Percentiles rank a stretch among this genome's conserved stretches.
Evolutionary conservation across 1,140 invertebrate genomes (phyloP).

Genomic region (Antheraea pernyi): DNA sequence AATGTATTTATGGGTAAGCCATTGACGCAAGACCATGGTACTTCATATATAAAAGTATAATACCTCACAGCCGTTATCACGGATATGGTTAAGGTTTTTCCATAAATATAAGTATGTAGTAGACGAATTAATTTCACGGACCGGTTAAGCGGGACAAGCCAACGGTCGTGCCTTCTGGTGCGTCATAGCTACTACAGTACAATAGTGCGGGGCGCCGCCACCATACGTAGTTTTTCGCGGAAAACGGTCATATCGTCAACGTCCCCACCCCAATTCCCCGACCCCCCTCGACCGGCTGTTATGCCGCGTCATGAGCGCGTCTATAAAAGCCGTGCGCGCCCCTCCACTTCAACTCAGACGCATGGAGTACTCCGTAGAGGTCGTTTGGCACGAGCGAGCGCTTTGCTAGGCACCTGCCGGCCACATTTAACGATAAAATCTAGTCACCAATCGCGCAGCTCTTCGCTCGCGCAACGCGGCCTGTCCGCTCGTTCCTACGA

Average conservation of each 20-base stretch:
- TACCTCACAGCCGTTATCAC: slow-evolving; percentile 47
- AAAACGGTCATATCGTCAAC: slow-evolving; percentile 64
- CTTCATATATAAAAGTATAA: slow-evolving; percentile 5
- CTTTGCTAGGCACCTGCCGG: slow-evolving; percentile 81
- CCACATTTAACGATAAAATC: slow-evolving; percentile 73
- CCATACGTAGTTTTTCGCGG: slow-evolving; percentile 70
- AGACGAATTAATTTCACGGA: slow-evolving; percentile 33
- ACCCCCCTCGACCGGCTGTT: slow-evolving; percentile 30
- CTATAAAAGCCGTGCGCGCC: slow-evolving; percentile 78
- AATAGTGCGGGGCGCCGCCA: slow-evolving; percentile 49
- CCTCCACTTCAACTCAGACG: slow-evolving; percentile 76
- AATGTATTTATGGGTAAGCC: not conserved
- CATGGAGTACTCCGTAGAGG: slow-evolving; percentile 81
- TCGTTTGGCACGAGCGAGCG: slow-evolving; percentile 80
- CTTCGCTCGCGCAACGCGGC: slow-evolving; percentile 70
- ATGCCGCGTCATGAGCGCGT: slow-evolving; percentile 66
- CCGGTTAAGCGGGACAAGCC: slow-evolving; percentile 50
- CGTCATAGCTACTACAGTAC: slow-evolving; percentile 55
- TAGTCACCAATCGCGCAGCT: slow-evolving; percentile 76
- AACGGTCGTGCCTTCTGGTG: slow-evolving; percentile 52
- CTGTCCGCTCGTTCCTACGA: slow-evolving; percentile 75
- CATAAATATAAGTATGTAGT: slow-evolving; percentile 16
- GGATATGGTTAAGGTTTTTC: slow-evolving; percentile 28
- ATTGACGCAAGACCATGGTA: slow-evolving; percentile 30
- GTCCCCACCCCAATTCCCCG: slow-evolving; percentile 26